Percentiles rank a stretch among this genome's conserved stretches.
phyloP scores from a whole-genome alignment of 2,888 invertebrate species.

The Limnephilus marmoratus region DNA sequence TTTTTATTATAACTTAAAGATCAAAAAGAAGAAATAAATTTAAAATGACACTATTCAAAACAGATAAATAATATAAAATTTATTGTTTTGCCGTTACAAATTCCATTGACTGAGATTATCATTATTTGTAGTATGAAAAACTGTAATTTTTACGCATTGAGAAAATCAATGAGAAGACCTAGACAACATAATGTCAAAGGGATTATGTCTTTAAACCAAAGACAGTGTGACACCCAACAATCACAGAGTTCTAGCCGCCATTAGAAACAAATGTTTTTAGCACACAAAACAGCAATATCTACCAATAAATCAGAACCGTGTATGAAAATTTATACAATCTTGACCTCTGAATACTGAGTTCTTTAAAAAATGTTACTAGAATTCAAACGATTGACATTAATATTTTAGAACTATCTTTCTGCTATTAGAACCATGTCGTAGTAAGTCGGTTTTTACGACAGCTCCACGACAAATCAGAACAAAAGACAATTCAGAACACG shows the following conservation, averaged over 20 bases:
- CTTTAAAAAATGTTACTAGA: not conserved
- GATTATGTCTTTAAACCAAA: constrained; percentile 32
- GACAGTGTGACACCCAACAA: not conserved
- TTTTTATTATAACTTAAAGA: too few species aligned
- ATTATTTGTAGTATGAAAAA: not conserved
- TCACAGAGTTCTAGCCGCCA: not conserved
- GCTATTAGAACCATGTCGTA: not conserved
- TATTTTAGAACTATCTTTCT: not conserved
- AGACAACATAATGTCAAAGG: constrained; percentile 34
- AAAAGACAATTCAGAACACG: too few species aligned
- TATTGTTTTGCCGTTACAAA: not conserved
- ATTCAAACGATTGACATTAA: not conserved
- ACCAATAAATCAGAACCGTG: not conserved
- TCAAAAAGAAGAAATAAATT: not conserved
- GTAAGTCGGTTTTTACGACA: not conserved
- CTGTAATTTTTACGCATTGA: not conserved
- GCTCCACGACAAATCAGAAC: too few species aligned
- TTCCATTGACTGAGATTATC: not conserved
- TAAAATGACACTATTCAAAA: not conserved
- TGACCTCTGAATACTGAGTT: not conserved
- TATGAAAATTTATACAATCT: not conserved
- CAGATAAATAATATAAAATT: not conserved
- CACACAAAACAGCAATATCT: not conserved
- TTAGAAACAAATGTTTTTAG: not conserved
- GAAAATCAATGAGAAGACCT: constrained; percentile 47